These are phyloP conservation scores for Drosophila algonquin DNA, from an alignment of 2,888 invertebrate genomes.

Conservation along the genomic window DNA sequence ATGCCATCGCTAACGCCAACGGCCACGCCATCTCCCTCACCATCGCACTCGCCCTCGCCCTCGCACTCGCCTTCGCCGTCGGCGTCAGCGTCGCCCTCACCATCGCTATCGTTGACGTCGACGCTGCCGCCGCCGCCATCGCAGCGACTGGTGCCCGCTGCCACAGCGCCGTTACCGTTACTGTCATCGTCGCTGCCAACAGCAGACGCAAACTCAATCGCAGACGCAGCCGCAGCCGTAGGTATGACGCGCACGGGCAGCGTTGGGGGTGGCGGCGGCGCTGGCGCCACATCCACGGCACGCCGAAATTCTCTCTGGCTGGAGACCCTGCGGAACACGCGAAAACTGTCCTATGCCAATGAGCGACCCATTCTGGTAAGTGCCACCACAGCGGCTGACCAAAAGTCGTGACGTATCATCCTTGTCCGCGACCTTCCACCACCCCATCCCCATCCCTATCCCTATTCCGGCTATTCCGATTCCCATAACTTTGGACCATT, in stretches of 20 bases:
- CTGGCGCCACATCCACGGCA: slow-evolving; percentile 54
- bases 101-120: slow-evolving; percentile 21
- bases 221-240: slow-evolving; percentile 12
- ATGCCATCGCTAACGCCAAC: slow-evolving; percentile 9
- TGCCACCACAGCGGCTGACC: slow-evolving; percentile 1
- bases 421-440: neutral
- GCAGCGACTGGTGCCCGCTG: slow-evolving; percentile 1
- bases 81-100: slow-evolving; percentile 9
- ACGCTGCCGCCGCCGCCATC: slow-evolving; percentile 4
- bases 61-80: slow-evolving; percentile 13
- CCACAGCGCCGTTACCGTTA: neutral
- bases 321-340: slow-evolving; percentile 71
- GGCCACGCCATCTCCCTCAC: slow-evolving; percentile 21
- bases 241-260: slow-evolving; percentile 71
- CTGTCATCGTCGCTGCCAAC: neutral
- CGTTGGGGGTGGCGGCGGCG: slow-evolving; percentile 56
- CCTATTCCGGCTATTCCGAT: neutral
- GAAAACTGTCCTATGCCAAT: slow-evolving; percentile 66
- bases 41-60: slow-evolving; percentile 6
- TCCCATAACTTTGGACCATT: slow-evolving; percentile 15
- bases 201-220: neutral
- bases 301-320: slow-evolving; percentile 74
- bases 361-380: slow-evolving; percentile 70
- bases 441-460: neutral
- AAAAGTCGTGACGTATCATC: neutral